These are phyloP conservation scores for Pinna nobilis DNA, from an alignment of 1,140 invertebrate species.

Conservation along the genomic window DNA sequence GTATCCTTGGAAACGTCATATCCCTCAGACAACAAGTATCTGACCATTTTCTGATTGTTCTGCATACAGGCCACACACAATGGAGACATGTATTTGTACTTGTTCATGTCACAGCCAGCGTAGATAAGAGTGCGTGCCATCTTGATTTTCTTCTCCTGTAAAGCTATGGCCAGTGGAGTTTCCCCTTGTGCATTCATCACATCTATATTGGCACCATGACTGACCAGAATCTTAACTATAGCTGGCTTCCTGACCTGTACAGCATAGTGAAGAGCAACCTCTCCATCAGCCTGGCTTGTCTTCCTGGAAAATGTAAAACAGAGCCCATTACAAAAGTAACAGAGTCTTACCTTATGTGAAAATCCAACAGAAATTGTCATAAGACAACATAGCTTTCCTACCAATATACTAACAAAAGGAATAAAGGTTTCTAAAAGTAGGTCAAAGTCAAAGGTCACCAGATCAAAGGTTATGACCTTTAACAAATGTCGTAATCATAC, in stretches of 20 bases:
- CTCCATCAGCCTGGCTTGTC: slow-evolving; percentile 30
- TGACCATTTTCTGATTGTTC: slow-evolving; percentile 32
- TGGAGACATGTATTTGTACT: slow-evolving; percentile 39
- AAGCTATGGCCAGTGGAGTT: slow-evolving; percentile 43
- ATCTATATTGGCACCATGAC: slow-evolving; percentile 37
- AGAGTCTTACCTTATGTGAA: not conserved
- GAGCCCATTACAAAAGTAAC: not conserved
- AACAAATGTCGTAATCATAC: too few species aligned
- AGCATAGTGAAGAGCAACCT: slow-evolving; percentile 48
- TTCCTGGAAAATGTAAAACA: slow-evolving; percentile 6
- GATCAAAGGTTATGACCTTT: too few species aligned
- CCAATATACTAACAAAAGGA: too few species aligned
- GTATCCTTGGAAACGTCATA: slow-evolving; percentile 41
- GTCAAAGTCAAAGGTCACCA: too few species aligned
- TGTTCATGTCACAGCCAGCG: slow-evolving; percentile 39
- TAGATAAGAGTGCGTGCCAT: slow-evolving; percentile 30
- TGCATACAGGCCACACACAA: slow-evolving; percentile 36
- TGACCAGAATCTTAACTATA: slow-evolving; percentile 36
- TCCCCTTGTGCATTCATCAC: slow-evolving; percentile 43
- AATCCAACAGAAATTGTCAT: slow-evolving; percentile 3
- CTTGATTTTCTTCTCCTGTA: slow-evolving; percentile 34
- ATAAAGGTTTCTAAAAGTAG: too few species aligned
- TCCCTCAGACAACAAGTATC: slow-evolving; percentile 46
- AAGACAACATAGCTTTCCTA: too few species aligned
- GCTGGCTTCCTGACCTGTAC: slow-evolving; percentile 33